Base-by-base conservation (phyloP, 2,113 vertebrate genomes). In the Pangasianodon hypophthalmus region DNA sequence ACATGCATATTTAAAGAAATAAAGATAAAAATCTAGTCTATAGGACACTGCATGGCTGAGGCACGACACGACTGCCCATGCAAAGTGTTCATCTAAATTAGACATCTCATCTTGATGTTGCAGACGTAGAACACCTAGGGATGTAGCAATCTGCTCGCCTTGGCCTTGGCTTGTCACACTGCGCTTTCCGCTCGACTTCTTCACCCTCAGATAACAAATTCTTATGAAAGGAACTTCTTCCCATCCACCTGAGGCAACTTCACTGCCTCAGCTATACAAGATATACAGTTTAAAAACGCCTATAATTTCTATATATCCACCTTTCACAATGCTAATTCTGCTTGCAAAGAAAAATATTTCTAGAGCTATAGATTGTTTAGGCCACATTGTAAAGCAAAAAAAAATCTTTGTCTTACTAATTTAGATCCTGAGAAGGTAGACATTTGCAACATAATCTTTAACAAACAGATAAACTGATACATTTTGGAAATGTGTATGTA, bases 151-250 rank as follows among this genome's bases (percentile, higher is more conserved):
- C 84, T 75, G 50, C 82, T 64, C 85, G 24, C 32, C 58, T 69
- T 44, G 11, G 82, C 62, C 58, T 80, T 80, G 48, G 75, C 86
- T 64, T 80, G 83, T 90, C 90, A 81, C 41, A 46, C 86, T 4
- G 19, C 2, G 26, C 37, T 89, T 90, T 91, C 89, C 88, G 75
- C 90, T 92, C 62, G 69, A 85, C 87, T 90, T 89, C 85, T 46
- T 87, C 14, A 60, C 87, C 83, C 85, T 90, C 60, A 90, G 73
- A 86, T 48, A 79, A 86, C 16, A 54, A 75, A 90, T 86, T 86
- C 85, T 82, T 67, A 84, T 64, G 69, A 56, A 56, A 88, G 26
- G 21, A 48, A 32, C 8, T 13, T 81, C 64, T 62, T 37, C 29
- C 4, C 87, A 86, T 67, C 32, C 1, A 50, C 88, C 87, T 58